A percentile compares a stretch with the other conserved stretches of the same genome.
Evolutionary conservation across 2,113 vertebrate species (phyloP).

Genomic region (Gadus macrocephalus): DNA sequence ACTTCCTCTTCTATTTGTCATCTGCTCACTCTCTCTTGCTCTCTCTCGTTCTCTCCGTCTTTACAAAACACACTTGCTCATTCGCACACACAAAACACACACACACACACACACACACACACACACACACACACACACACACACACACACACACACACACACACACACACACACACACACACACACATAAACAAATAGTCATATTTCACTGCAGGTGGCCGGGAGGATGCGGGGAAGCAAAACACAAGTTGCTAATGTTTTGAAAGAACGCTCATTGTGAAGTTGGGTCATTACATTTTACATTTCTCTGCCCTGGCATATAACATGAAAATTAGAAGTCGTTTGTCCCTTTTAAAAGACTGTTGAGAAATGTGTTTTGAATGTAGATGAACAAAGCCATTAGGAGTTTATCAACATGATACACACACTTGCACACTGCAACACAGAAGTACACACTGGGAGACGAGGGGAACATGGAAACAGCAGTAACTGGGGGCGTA

Average conservation of each 20-base stretch:
- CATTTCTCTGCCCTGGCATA: slow-evolving; percentile 24
- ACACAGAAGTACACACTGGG: background rate
- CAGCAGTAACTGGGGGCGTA: background rate
- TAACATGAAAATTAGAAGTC: slow-evolving; percentile 28
- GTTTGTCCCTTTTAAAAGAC: slow-evolving; percentile 25
- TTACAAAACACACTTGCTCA: background rate
- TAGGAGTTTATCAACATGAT: slow-evolving; percentile 6
- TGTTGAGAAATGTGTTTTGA: slow-evolving; percentile 18
- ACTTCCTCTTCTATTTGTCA: too few relatives aligned
- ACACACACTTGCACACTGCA: background rate
- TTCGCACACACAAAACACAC: background rate
- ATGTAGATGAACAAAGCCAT: slow-evolving; percentile 33
- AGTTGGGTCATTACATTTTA: slow-evolving; percentile 19
- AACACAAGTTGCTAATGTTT: slow-evolving; percentile 25
- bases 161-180: slow-evolving; percentile 6
- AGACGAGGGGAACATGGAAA: background rate
- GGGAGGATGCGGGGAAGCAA: slow-evolving; percentile 18
- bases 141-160: slow-evolving; percentile 5
- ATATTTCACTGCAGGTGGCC: slow-evolving; percentile 54
- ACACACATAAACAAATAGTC: slow-evolving; percentile 12
- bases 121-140: background rate
- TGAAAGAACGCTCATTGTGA: slow-evolving; percentile 25
- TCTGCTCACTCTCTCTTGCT: background rate
- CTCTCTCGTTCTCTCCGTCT: background rate
- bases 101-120: background rate